phyloP scores from a whole-genome alignment of 1,140 invertebrate genomes.

The Vollenhovia emeryi region DNA sequence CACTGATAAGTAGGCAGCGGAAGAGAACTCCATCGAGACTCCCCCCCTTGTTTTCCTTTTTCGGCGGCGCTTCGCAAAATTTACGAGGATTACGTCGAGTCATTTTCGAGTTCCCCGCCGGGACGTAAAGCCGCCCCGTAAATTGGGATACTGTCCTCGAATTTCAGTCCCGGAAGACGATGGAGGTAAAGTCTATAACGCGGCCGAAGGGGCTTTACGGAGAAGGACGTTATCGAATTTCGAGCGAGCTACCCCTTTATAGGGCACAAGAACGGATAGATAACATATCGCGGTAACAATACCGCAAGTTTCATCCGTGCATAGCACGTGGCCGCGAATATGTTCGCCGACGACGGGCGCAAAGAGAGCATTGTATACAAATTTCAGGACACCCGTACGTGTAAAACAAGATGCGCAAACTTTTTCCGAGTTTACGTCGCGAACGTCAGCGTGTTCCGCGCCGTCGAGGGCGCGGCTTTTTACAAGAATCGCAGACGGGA shows the following conservation, averaged over 20 bases:
- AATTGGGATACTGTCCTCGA: slow-evolving; percentile 58
- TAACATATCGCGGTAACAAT: not conserved
- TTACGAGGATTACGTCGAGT: slow-evolving; percentile 66
- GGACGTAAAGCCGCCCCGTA: slow-evolving; percentile 64
- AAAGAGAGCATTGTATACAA: not conserved
- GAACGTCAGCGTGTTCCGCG: slow-evolving; percentile 27
- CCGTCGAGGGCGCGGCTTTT: not conserved
- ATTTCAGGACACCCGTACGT: not conserved
- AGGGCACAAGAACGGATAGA: not conserved
- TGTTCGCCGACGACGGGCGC: not conserved
- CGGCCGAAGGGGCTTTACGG: not conserved
- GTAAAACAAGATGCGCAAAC: slow-evolving; percentile 9
- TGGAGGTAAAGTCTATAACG: slow-evolving; percentile 8
- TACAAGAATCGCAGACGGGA: not conserved
- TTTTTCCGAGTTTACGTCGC: slow-evolving; percentile 3
- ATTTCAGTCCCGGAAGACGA: slow-evolving; percentile 19
- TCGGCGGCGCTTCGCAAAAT: slow-evolving; percentile 50
- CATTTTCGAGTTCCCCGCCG: slow-evolving; percentile 66
- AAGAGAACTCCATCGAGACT: slow-evolving; percentile 51
- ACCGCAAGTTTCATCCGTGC: not conserved
- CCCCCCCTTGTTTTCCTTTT: slow-evolving; percentile 53
- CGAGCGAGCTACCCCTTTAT: not conserved
- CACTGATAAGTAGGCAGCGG: slow-evolving; percentile 55
- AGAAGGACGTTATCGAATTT: slow-evolving; percentile 35
- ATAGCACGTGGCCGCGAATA: not conserved